These are phyloP conservation scores for Sphaerophoria rueppellii DNA, from an alignment of 2,888 invertebrate species.

Conservation along the genomic window DNA sequence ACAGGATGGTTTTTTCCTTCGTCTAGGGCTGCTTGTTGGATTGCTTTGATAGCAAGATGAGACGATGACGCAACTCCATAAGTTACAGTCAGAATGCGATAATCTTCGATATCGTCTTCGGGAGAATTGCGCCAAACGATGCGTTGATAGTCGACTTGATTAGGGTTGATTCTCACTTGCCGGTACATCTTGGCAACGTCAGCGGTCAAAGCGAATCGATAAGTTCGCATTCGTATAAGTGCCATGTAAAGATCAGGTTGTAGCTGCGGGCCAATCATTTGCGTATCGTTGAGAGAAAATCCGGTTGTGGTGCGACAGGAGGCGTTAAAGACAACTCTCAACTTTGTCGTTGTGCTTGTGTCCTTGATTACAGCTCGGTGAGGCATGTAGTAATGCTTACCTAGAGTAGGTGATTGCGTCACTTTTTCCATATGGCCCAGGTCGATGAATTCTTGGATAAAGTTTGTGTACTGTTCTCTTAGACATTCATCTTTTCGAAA, in stretches of 20 bases:
- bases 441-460: constrained; percentile 44
- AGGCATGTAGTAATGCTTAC: constrained; percentile 38
- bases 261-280: background rate
- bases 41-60: constrained; percentile 11
- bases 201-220: constrained; percentile 22
- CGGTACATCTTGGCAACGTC: constrained; percentile 47
- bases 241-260: background rate
- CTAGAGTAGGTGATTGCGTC: constrained; percentile 3
- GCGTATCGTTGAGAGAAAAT: background rate
- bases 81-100: constrained; percentile 14
- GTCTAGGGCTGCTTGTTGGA: constrained; percentile 12
- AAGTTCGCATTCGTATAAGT: background rate
- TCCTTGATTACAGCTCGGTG: constrained; percentile 46
- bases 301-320: background rate
- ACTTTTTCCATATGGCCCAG: constrained; percentile 38
- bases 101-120: constrained; percentile 10
- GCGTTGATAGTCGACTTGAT: constrained; percentile 39
- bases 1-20: background rate
- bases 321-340: background rate
- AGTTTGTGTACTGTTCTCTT: constrained; percentile 7
- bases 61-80: constrained; percentile 27
- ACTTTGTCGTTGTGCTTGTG: constrained; percentile 11
- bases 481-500: constrained; percentile 13
- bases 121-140: constrained; percentile 42
- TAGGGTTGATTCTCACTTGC: constrained; percentile 15